Percentiles rank a stretch among this genome's conserved stretches.
Conservation (phyloP, 2,797 vertebrate species). For the Hipposideros larvatus region DNA sequence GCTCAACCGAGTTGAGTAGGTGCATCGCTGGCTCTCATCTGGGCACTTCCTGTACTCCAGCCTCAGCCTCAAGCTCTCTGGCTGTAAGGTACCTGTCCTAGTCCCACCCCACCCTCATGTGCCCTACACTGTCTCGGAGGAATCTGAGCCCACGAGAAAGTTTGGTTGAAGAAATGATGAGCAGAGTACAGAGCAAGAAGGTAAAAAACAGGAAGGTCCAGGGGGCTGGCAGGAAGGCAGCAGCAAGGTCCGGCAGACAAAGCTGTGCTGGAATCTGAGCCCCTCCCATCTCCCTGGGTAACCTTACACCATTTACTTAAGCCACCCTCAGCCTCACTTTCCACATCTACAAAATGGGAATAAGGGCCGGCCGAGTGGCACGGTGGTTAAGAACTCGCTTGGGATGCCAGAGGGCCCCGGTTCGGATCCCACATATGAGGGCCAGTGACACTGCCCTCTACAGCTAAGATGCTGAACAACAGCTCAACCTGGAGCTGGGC, state of each 20-base stretch:
- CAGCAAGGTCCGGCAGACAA: not conserved
- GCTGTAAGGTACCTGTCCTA: not conserved
- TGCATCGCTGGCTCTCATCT: fast-evolving
- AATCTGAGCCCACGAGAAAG: not conserved
- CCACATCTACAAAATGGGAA: not conserved
- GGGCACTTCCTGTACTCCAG: not conserved
- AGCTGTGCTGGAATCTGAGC: not conserved
- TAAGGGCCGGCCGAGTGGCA: no score
- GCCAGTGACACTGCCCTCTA: no score
- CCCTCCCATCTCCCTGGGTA: not conserved
- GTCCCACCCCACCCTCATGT: fast-evolving
- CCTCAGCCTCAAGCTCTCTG: not conserved
- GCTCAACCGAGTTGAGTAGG: not conserved
- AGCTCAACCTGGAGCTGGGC: no score
- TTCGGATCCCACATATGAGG: no score
- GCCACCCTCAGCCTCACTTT: not conserved
- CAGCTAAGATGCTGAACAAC: no score
- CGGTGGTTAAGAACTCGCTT: no score
- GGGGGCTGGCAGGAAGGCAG: not conserved
- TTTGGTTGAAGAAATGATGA: not conserved
- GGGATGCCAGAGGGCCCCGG: no score
- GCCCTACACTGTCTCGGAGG: not conserved
- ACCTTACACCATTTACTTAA: not conserved
- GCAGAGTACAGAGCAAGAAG: not conserved
- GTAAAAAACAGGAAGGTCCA: not conserved